Conservation (phyloP, 2,797 vertebrate genomes). For the Mus caroli region DNA sequence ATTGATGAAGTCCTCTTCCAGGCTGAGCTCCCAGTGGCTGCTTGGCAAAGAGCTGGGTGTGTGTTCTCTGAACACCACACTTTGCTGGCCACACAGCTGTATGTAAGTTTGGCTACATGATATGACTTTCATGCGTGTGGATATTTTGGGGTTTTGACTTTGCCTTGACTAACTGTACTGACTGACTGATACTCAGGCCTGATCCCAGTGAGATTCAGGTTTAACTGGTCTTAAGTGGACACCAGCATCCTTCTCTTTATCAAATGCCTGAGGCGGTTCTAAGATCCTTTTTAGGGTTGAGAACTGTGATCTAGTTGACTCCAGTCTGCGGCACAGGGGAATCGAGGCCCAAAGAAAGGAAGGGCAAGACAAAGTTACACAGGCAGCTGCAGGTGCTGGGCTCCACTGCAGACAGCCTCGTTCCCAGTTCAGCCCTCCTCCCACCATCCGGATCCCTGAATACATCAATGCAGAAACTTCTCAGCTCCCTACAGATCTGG, state of each 20-base stretch:
- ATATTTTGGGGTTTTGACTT: neutral
- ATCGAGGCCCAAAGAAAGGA: neutral
- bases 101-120: neutral
- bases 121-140: neutral
- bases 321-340: neutral
- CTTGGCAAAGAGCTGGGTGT: slow-evolving; percentile 37
- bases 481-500: neutral
- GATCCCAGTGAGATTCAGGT: neutral
- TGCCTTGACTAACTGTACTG: neutral
- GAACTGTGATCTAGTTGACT: neutral
- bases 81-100: neutral
- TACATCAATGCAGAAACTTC: too few relatives aligned
- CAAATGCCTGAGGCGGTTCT: neutral
- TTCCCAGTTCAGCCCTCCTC: neutral
- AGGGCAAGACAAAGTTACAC: neutral
- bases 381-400: too few relatives aligned
- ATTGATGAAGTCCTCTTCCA: slow-evolving; percentile 91
- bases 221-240: neutral
- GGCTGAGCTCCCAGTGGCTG: slow-evolving; percentile 29
- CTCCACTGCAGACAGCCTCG: too few relatives aligned
- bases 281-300: neutral
- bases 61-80: neutral
- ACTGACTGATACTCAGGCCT: neutral
- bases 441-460: neutral
- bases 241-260: neutral